Evolutionary conservation across 2,113 vertebrate genomes (phyloP), one percentile per base, ranked within the genome.

Genomic region (Colius striatus): DNA sequence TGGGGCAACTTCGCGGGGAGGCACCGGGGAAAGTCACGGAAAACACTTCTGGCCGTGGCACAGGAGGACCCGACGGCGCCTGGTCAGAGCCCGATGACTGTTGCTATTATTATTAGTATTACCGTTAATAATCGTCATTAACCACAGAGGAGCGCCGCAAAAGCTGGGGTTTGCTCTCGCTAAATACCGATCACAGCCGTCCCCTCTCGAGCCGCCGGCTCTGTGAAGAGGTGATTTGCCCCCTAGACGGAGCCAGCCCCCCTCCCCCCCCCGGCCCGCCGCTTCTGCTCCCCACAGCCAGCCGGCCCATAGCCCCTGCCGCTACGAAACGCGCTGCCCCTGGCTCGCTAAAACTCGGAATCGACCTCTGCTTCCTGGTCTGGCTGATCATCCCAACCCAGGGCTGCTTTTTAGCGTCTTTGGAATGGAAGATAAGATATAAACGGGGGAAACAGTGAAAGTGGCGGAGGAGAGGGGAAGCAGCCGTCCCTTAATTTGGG

Each of bases 291-390:
- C 16, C 36, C 38, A n/a, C 74, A 36, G 30, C 47, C 54, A 16
- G 10, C 16, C 43, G 12, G 11, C 32, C 45, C 18, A 15, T 65
- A 36, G 26, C 53, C 11, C 48, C 38, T 17, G 19, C 4, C 18
- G 32, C 55, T 2, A 29, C 14, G 16, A 12, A 34, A 2, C 13
- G 10, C 67, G 1, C 0, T 5, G 23, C 2, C 43, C 27, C 21
- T 0, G 57, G 25, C 26, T 67, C 20, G 6, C 1, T 16, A 20
- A 32, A 16, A 2, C 12, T 16, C 26, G 25, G 34, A 43, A 41
- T 34, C 2, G 66, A n/a, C 22, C 45, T 26, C 67, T 4, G 41
- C 11, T 27, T 57, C 41, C 53, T 30, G 65, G 60, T 23, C 34
- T 77, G 11, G 8, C 47, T 41, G 16, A 1, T 21, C 16, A 2